Evolutionary conservation across 64 coral and sea anemone species (phyloP), one percentile per base, ranked within the genome.

Genomic region (Stylophora pistillata): DNA sequence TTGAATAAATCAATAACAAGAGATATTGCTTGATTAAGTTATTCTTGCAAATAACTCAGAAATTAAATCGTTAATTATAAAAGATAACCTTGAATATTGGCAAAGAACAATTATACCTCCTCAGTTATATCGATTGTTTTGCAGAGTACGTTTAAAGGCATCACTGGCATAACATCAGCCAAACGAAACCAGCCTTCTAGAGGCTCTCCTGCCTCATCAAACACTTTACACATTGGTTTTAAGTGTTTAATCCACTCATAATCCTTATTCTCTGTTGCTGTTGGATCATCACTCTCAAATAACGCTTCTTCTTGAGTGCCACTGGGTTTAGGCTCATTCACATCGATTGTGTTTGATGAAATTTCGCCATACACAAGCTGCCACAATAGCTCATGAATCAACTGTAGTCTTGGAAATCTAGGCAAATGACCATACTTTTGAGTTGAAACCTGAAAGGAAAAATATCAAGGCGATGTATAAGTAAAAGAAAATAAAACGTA

Each of bases 91-190:
- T 47, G 7, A 47, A 47, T 47, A 47, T 47, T 3, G 7, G 37
- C 37, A 47, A 47, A 47, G 37, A 47, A 47, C 37, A 47, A 41
- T 47, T 3, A 47, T 88, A 93, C 91, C 86, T 89, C 70, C 13
- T 74, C 73, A 20, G 86, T 88, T 32, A 93, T 81, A 32, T 87
- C 91, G 4, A 93, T 55, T 53, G 78, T 25, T 21, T 74, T 88
- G 52, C 91, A 93, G 64, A 93, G 74, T 30, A 93, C 69, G 0
- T 63, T 55, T 58, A 93, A 64, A 57, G 91, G 91, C 91, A 93
- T 88, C 88, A 93, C 81, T 21, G 26, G 31, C 74, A 93, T 68
- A 12, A 93, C 28, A 34, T 93, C 91, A 69, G 63, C 23, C 17
- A 93, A 59, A 74, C 86, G 71, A 33, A 93, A 93, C 91, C 91